phyloP scores from a whole-genome alignment of 1,140 invertebrate genomes.

The Aphelenchoides besseyi region DNA sequence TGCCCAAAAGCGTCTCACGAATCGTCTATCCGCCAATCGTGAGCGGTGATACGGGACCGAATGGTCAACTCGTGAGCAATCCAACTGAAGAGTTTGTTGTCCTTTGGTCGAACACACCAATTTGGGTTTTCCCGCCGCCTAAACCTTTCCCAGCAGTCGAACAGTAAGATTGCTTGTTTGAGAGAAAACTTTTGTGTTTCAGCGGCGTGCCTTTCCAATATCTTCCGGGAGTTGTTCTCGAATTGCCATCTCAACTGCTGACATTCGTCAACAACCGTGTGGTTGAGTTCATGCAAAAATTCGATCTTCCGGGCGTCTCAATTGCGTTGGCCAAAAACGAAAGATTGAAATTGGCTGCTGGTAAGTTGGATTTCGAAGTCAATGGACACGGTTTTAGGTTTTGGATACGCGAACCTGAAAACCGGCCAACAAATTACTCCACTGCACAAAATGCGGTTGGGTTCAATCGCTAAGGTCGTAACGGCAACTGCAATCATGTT shows the following conservation, averaged over 20 bases:
- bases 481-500: slow-evolving; percentile 13
- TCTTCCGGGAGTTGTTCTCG: neutral
- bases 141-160: neutral
- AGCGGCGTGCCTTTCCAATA: slow-evolving; percentile 7
- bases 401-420: slow-evolving; percentile 6
- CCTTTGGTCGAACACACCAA: slow-evolving; percentile 4
- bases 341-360: slow-evolving; percentile 11
- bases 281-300: slow-evolving; percentile 12
- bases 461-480: slow-evolving; percentile 9
- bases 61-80: too few relatives aligned
- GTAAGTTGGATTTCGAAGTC: neutral
- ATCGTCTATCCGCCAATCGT: neutral
- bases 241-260: neutral
- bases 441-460: slow-evolving; percentile 10
- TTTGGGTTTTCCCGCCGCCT: slow-evolving; percentile 16
- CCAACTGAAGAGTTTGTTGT: slow-evolving; percentile 13
- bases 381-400: slow-evolving; percentile 14
- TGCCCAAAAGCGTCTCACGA: slow-evolving; percentile 2
- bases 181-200: neutral
- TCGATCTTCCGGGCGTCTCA: slow-evolving; percentile 20
- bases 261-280: slow-evolving; percentile 13
- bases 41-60: neutral
- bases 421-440: neutral
- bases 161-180: neutral
- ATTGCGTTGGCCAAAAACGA: slow-evolving; percentile 10